Evolutionary conservation across 2,888 invertebrate genomes (phyloP).

Genomic region (Achlya flavicornis): DNA sequence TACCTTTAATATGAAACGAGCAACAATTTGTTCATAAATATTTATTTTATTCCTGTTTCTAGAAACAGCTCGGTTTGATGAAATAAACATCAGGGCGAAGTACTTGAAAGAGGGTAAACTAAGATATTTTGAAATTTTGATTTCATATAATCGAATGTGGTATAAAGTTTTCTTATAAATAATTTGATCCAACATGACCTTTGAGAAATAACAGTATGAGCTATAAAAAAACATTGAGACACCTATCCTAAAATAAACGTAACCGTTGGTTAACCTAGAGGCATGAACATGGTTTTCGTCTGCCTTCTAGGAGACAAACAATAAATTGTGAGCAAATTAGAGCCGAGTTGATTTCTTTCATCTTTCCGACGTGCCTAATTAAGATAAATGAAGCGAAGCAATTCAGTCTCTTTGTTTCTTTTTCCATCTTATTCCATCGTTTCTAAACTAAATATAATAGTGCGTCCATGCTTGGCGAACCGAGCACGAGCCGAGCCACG

Average conservation of each 20-base stretch:
- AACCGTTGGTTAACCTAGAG: neutral
- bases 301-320: neutral
- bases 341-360: constrained; percentile 3
- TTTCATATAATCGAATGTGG: too few relatives aligned
- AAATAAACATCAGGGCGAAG: constrained; percentile 1
- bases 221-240: too few relatives aligned
- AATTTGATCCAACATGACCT: too few relatives aligned
- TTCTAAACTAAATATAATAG: neutral
- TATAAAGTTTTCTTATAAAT: too few relatives aligned
- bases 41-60: constrained; percentile 1
- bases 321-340: neutral
- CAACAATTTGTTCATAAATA: constrained; percentile 4
- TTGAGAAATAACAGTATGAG: too few relatives aligned
- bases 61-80: neutral
- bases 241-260: too few relatives aligned
- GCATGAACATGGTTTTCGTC: neutral
- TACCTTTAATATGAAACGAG: neutral
- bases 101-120: neutral
- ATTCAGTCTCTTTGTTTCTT: neutral
- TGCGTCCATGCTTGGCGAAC: too few relatives aligned
- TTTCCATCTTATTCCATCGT: neutral
- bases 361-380: constrained; percentile 1
- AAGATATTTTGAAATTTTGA: neutral
- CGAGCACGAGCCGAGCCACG: too few relatives aligned
- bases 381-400: neutral